Percentiles rank a stretch among this genome's conserved stretches.
Evolutionary conservation across 1,140 invertebrate genomes (phyloP).

Genomic region (Acromyrmex charruanus): DNA sequence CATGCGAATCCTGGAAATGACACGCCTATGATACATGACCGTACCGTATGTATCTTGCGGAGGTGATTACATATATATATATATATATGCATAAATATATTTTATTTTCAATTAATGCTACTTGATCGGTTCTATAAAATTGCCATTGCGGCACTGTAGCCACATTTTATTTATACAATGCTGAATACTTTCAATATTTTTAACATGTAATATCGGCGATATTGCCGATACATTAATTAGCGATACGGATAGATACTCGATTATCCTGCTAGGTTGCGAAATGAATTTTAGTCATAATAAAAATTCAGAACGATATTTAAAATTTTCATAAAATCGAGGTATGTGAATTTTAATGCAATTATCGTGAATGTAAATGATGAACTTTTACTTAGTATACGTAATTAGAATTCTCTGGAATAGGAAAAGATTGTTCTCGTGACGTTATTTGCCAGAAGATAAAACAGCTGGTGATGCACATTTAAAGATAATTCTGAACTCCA

Average conservation of each 20-base stretch:
- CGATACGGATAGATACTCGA: slow-evolving; percentile 22
- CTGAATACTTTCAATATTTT: slow-evolving; percentile 13
- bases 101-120: slow-evolving; percentile 52
- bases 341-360: slow-evolving; percentile 11
- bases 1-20: slow-evolving; percentile 70
- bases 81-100: not conserved
- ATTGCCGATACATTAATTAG: slow-evolving; percentile 30
- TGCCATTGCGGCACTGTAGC: too few species aligned
- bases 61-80: slow-evolving; percentile 32
- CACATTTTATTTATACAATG: not conserved
- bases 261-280: not conserved
- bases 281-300: slow-evolving; percentile 1
- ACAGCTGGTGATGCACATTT: slow-evolving; percentile 57
- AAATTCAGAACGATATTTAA: not conserved
- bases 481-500: slow-evolving; percentile 61
- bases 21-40: slow-evolving; percentile 75
- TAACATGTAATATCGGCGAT: not conserved
- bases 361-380: not conserved
- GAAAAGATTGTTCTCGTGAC: not conserved
- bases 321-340: not conserved
- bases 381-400: not conserved
- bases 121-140: slow-evolving; percentile 40
- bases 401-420: not conserved
- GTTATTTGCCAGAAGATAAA: slow-evolving; percentile 14
- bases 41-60: slow-evolving; percentile 53